These are phyloP conservation scores for Zeus faber DNA, from an alignment of 2,113 vertebrate genomes.

Conservation along the genomic window DNA sequence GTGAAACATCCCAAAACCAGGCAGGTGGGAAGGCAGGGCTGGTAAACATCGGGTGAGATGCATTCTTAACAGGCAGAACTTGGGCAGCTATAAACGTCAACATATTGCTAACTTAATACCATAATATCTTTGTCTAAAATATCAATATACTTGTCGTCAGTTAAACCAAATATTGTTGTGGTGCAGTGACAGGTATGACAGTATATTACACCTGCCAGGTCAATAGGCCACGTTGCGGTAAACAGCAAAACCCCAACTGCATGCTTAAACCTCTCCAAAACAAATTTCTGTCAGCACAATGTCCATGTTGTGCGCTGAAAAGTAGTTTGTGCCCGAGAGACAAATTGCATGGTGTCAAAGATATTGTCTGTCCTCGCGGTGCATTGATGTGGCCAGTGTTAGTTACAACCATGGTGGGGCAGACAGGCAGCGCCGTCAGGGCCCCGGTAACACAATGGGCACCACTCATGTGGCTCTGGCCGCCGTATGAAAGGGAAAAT, in stretches of 20 bases:
- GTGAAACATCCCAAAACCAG: no score
- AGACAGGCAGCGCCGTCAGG: constrained; percentile 52
- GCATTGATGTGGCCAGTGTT: constrained; percentile 56
- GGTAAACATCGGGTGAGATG: constrained; percentile 10
- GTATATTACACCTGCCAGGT: background rate
- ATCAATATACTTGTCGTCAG: no score
- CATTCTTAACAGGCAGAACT: background rate
- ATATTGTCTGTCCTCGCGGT: constrained; percentile 45
- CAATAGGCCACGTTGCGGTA: background rate
- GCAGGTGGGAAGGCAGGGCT: background rate
- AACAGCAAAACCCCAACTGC: constrained; percentile 10
- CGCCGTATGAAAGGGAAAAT: constrained; percentile 66
- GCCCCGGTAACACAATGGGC: constrained; percentile 58
- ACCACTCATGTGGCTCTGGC: constrained; percentile 64
- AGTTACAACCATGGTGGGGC: constrained; percentile 52
- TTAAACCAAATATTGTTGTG: no score
- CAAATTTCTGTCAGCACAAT: constrained; percentile 16
- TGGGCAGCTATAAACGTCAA: background rate
- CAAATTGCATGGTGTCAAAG: constrained; percentile 49
- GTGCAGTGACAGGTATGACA: background rate
- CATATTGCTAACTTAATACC: no score
- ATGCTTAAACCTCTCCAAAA: constrained; percentile 14
- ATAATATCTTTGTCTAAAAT: no score
- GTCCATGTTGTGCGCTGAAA: constrained; percentile 26
- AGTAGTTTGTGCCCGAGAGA: constrained; percentile 1